Percentiles rank a stretch among this genome's conserved stretches.
These are phyloP conservation scores for Caenorhabditis doughertyi DNA, from an alignment of 2,888 invertebrate species.

Conservation along the genomic window DNA sequence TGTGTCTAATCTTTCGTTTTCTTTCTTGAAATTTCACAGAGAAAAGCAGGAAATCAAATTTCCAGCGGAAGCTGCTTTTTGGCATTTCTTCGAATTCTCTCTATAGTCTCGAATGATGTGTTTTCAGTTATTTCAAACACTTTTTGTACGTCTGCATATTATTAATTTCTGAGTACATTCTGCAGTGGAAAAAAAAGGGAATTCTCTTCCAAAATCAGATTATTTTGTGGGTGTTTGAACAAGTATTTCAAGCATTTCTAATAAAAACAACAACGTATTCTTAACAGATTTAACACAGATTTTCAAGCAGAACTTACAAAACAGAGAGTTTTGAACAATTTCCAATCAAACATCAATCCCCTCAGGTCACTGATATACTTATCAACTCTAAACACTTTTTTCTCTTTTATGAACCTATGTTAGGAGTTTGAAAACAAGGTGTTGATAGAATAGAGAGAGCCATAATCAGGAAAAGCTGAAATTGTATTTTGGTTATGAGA, in stretches of 20 bases:
- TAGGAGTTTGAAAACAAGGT: neutral
- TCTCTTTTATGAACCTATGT: neutral
- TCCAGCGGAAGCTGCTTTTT: conserved; percentile 26
- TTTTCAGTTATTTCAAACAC: neutral
- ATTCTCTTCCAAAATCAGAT: neutral
- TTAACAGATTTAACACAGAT: conserved; percentile 21
- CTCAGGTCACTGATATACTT: neutral
- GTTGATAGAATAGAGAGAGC: neutral
- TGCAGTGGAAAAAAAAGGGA: neutral
- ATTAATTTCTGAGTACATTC: neutral
- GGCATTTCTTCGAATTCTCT: conserved; percentile 19
- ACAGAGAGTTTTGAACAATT: neutral
- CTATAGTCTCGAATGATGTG: conserved; percentile 10
- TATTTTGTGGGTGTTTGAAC: conserved; percentile 8
- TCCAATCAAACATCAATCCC: conserved; percentile 31
- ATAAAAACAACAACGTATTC: neutral
- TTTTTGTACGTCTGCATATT: neutral
- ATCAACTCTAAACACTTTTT: neutral
- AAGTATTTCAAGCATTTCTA: neutral
- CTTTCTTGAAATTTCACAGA: conserved; percentile 8
- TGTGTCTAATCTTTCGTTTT: conserved; percentile 26
- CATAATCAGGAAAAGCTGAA: neutral
- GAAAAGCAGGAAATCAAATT: conserved; percentile 22
- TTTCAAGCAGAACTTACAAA: conserved; percentile 7
- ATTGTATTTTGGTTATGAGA: conserved; percentile 15